These are phyloP conservation scores for Ctenodactylus gundi DNA, from an alignment of 2,113 vertebrate species.

Conservation along the genomic window DNA sequence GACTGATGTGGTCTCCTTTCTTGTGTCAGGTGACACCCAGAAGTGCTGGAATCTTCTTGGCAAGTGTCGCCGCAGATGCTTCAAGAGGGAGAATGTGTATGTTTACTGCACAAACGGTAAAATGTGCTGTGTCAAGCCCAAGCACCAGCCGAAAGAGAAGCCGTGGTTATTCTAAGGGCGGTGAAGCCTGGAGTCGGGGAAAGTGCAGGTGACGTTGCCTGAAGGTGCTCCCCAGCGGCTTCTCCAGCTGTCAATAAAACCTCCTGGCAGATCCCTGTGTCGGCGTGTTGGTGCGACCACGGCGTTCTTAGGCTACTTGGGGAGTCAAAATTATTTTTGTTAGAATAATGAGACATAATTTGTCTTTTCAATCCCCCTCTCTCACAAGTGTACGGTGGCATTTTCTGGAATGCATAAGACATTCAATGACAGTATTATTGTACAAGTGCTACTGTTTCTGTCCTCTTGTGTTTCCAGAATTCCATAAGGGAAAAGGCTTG, in stretches of 20 bases:
- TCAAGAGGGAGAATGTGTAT: constrained; percentile 51
- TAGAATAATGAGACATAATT: not conserved
- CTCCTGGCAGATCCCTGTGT: not conserved
- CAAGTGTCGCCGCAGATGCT: constrained; percentile 56
- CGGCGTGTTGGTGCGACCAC: too few species aligned
- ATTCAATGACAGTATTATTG: not conserved
- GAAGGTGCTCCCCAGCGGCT: not conserved
- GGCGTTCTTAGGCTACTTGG: too few species aligned
- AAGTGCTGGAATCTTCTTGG: constrained; percentile 74
- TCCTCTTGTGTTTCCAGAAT: not conserved
- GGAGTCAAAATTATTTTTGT: not conserved
- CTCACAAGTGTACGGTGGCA: not conserved
- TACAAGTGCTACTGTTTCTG: not conserved
- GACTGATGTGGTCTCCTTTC: not conserved
- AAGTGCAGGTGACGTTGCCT: not conserved
- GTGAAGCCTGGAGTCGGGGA: not conserved
- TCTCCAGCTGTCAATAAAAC: constrained; percentile 43
- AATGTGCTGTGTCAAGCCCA: constrained; percentile 70
- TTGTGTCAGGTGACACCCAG: constrained; percentile 48
- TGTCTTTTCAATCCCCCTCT: not conserved
- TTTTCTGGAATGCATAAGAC: not conserved
- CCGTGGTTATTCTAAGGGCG: not conserved
- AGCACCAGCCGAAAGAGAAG: not conserved
- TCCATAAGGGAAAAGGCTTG: not conserved
- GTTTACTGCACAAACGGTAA: constrained; percentile 70